Evolutionary conservation across 1,140 invertebrate genomes (phyloP).

Genomic region (Stegodyphus dumicola): DNA sequence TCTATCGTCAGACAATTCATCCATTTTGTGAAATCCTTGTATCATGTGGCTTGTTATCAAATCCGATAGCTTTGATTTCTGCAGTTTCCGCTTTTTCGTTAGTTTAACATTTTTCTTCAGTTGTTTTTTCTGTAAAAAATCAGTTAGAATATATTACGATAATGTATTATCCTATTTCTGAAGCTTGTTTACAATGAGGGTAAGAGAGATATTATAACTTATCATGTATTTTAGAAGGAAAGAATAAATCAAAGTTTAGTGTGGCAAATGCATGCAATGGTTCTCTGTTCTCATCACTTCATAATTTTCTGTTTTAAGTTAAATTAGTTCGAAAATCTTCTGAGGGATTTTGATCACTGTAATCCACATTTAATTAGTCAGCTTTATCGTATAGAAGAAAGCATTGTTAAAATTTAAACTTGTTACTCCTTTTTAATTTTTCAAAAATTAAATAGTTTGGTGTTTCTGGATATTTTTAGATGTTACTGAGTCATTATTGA

Average conservation of each 20-base stretch:
- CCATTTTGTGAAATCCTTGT: constrained; percentile 41
- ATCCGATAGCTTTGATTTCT: neutral
- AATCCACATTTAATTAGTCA: no score
- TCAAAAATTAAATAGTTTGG: no score
- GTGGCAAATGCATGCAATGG: no score
- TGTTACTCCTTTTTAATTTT: no score
- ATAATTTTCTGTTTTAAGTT: no score
- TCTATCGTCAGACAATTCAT: constrained; percentile 54
- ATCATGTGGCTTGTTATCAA: constrained; percentile 34
- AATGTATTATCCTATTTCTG: neutral
- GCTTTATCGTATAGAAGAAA: no score
- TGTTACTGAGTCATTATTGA: no score
- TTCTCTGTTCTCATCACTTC: no score
- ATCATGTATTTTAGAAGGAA: neutral
- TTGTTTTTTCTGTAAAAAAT: neutral
- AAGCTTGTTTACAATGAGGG: neutral
- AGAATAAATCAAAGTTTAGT: neutral
- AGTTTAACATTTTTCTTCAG: neutral
- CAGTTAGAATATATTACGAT: neutral
- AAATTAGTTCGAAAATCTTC: no score
- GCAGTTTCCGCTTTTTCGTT: neutral
- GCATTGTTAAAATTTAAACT: no score
- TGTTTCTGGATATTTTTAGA: no score
- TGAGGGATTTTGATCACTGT: no score
- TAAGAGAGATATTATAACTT: neutral